Base-by-base conservation (phyloP, 2,888 invertebrate species). In the Theodoxus fluviatilis region DNA sequence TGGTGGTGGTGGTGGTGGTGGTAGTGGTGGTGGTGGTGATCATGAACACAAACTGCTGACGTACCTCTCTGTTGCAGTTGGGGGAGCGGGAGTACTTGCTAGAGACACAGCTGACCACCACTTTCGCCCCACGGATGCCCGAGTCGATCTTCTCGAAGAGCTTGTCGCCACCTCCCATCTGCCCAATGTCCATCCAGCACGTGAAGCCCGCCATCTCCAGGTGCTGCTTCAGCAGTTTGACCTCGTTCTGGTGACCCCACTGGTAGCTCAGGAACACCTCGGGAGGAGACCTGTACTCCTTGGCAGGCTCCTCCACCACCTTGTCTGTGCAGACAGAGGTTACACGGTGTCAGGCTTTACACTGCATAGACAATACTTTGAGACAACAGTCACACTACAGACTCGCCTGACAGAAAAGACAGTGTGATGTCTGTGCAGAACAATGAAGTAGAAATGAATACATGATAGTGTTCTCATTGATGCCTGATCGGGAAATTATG, bases 101-200 rank as follows among this genome's bases (percentile, higher is more conserved):
- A 12, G 84, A 79, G 18, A 84, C 80, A 75, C 81, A 83, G 61
- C 81, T 79, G 31, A 84, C 75, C 28, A 83, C 76, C 25, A 85
- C 77, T 74, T 83, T 85, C 7, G 84, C 83, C 15, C 74, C 79
- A 49, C 84, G 69, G 49, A 86, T 82, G 4, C 86, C 86, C 18
- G 73, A 69, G 74, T 86, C 85, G 47, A 86, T 86, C 71, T 85
- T 85, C 63, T 79, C 79, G 73, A 82, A 85, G 52, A 85, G 76
- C 71, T 85, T 85, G 74, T 85, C 85, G 22, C 86, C 86, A 0
- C 86, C 86, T 22, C 86, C 86, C 85, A 86, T 86, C 74, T 86
- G 84, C 40, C 86, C 86, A 57, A 84, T 80, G 74, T 86, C 86
- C 81, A 86, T 80, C 86, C 86, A 86, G 71, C 84, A 83, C 40